Base-by-base conservation (phyloP, 2,797 vertebrate genomes). In the Cephalopachus bancanus region DNA sequence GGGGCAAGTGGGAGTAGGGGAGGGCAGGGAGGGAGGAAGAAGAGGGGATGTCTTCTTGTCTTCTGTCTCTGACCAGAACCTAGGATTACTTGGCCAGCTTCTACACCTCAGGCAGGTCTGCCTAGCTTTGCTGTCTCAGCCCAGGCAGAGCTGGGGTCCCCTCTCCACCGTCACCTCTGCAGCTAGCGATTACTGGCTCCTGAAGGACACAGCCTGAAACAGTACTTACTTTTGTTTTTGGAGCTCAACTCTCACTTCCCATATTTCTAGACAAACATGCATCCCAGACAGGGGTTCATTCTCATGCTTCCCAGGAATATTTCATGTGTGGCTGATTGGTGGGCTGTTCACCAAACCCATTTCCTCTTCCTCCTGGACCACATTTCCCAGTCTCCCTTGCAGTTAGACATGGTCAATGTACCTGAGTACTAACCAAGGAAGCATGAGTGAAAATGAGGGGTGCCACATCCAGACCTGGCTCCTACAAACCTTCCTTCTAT, bases 361-460 rank as follows among this genome's bases (percentile, higher is more conserved):
- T 78, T 81, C 33, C 37, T 51, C 69, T 93, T 79, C 55, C 86
- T 83, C 28, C 30, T 72, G 55, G 62, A 83, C 74, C 83, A 74
- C 22, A 87, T 51, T 92, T 94, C 16, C 72, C 72, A 78, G 83
- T 26, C 60, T 92, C 69, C 76, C 26, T 87, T 81, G 81, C 64
- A 69, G 91, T 57, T 92, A 33, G 19, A 71, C 49, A 28, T 37
- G 30, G 85, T n/a, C 72, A 53, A 44, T 7, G 10, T 65, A 16
- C 51, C 88, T 69, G 76, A 81, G 20, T 71, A 80, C 65, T 87
- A 80, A 55, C n/a, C 59, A 91, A 71, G 15, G 64, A 44, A 75
- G 26, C 11, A 49, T 51, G 86, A 51, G 16, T 75, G 69, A 71
- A 86, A 65, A 37, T 28, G 57, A 87, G n/a, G 17, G 15, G 59